A percentile compares a stretch with the other conserved stretches of the same genome.
Conservation (phyloP, 1,140 invertebrate genomes). For the Calliopsis andreniformis region DNA sequence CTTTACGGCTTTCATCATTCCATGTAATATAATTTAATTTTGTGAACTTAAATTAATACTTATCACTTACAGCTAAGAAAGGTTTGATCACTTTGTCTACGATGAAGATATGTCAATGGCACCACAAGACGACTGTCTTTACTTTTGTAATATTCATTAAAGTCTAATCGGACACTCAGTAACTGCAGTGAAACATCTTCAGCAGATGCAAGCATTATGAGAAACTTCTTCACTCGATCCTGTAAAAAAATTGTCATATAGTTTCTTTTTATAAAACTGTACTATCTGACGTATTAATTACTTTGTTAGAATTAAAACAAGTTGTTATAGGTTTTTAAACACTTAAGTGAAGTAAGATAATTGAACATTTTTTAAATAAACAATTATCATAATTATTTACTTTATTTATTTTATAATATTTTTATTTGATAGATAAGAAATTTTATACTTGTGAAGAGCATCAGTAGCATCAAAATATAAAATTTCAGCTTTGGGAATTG, state of each 20-base stretch:
- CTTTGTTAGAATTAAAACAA: no score
- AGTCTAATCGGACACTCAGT: slow-evolving; percentile 94
- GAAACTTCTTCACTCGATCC: slow-evolving; percentile 89
- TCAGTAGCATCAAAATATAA: no score
- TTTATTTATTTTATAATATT: slow-evolving; percentile 28
- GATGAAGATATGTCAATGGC: slow-evolving; percentile 88
- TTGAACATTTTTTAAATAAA: no score
- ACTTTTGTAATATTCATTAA: slow-evolving; percentile 94
- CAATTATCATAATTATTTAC: slow-evolving; percentile 69
- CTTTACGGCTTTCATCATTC: not conserved
- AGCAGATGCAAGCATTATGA: slow-evolving; percentile 89
- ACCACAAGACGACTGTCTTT: slow-evolving; percentile 88
- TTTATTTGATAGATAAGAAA: no score
- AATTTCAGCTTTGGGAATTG: no score
- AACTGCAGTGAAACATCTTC: slow-evolving; percentile 91
- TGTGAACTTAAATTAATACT: not conserved
- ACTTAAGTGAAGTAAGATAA: no score
- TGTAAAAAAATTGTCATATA: slow-evolving; percentile 75
- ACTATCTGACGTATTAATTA: no score
- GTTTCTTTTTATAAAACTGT: no score
- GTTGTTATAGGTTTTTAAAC: no score
- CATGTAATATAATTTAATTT: not conserved
- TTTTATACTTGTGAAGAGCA: no score
- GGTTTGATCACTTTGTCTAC: slow-evolving; percentile 83
- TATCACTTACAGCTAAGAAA: slow-evolving; percentile 75